Evolutionary conservation across 2,113 vertebrate genomes (phyloP), one percentile per base, ranked within the genome.

Genomic region (Paramisgurnus dabryanus): DNA sequence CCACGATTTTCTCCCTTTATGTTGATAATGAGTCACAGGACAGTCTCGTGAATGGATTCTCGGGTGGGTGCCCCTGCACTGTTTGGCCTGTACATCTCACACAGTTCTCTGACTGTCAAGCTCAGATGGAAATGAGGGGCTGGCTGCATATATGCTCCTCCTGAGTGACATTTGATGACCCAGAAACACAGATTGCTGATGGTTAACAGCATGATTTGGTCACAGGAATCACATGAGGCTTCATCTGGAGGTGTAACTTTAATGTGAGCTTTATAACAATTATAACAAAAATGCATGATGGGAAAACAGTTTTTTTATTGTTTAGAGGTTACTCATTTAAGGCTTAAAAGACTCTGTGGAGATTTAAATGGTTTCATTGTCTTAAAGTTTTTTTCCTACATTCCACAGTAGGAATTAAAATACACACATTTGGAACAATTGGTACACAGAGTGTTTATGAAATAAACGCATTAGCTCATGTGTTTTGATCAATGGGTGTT

Each of bases 41-140:
- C 55, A 68, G 71, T 12, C 15, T 66, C 8, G 17, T 22, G 71
- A 82, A 80, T 77, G 69, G 50, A 53, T 47, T 84, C 80, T 50
- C 82, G 5, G 49, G 77, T 78, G 73, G 82, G 79, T n/a, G 49
- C 43, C 67, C 67, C 12, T 6, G 10, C 58, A n/a, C 67, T 81
- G 79, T 84, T 84, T 82, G 81, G 55, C 66, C 53, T 82, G 82
- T 68, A 80, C 82, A 65, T 40, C 63, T 61, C 68, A 53, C 34
- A 27, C 80, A 78, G 66, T 71, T 70, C 78, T 80, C 61, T 65
- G 45, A 43, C 70, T 45, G 39, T 79, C 60, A 82, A 27, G 61
- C 53, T 67, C 60, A 76, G 67, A 85, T 85, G 80, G 80, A 82
- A 85, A 82, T 80, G 72, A 85, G 80, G 67, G 70, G 75, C 65